Conservation (phyloP, 2,113 vertebrate genomes). For the Anarhynchus alexandrinus region DNA sequence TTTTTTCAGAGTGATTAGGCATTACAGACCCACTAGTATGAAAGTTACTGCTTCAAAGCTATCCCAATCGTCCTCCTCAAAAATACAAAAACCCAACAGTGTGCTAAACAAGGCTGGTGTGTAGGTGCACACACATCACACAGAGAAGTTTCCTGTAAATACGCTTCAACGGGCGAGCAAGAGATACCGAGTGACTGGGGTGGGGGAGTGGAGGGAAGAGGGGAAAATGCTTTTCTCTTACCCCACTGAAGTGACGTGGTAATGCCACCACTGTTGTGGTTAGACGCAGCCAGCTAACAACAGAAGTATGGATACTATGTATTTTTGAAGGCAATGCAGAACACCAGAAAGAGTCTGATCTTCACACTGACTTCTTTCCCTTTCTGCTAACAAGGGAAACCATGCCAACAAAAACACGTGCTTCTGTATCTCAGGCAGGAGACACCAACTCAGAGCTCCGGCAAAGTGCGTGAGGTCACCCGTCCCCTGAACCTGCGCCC, state of each 20-base stretch:
- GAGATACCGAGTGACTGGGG: no score
- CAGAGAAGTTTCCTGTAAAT: neutral
- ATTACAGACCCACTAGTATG: neutral
- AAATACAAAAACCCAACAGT: fast-evolving
- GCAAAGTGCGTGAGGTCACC: fast-evolving
- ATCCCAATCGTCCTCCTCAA: fast-evolving
- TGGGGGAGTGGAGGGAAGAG: no score
- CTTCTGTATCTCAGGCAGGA: neutral
- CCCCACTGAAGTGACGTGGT: neutral
- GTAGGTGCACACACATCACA: neutral
- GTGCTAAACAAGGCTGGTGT: neutral
- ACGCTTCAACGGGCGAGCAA: fast-evolving
- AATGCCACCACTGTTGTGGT: neutral
- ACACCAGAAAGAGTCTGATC: neutral
- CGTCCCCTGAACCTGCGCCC: neutral
- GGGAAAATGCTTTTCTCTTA: neutral
- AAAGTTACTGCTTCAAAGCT: neutral
- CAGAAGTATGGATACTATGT: fast-evolving
- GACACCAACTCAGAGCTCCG: neutral
- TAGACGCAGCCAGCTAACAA: neutral
- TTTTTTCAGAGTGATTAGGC: neutral
- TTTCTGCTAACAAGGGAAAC: neutral
- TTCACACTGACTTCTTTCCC: neutral
- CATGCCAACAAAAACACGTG: neutral
- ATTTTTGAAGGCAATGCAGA: neutral